phyloP scores from a whole-genome alignment of 1,140 invertebrate species.

The Batillaria attramentaria region DNA sequence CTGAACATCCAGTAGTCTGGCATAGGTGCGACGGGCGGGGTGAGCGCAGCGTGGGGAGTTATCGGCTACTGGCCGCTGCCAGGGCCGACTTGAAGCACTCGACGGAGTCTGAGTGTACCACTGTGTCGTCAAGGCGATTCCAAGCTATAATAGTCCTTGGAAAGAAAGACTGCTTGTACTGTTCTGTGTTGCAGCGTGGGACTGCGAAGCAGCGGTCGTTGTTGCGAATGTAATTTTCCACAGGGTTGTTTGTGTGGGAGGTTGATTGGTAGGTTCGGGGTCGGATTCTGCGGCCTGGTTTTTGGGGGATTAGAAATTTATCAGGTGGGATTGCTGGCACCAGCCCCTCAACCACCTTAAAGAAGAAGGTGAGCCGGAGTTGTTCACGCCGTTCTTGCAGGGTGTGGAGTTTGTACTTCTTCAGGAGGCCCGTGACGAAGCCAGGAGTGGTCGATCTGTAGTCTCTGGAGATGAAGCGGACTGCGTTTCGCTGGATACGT shows the following conservation, averaged over 20 bases:
- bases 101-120: not conserved
- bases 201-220: not conserved
- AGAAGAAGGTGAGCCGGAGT: not conserved
- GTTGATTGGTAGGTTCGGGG: not conserved
- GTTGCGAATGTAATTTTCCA: not conserved
- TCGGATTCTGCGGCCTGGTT: not conserved
- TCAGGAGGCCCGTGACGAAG: no score
- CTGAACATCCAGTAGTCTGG: no score
- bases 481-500: conserved; percentile 4
- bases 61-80: not conserved
- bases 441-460: conserved; percentile 8
- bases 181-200: not conserved
- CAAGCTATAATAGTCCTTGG: not conserved
- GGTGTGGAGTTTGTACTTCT: conserved; percentile 1
- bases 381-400: conserved; percentile 10
- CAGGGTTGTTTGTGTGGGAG: not conserved
- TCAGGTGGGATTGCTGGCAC: not conserved
- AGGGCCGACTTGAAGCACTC: conserved; percentile 7
- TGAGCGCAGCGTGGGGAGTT: not conserved
- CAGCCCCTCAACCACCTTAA: conserved; percentile 15
- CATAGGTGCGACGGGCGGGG: no score
- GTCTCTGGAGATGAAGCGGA: conserved; percentile 9
- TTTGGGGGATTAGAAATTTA: not conserved
- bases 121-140: not conserved
- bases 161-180: not conserved